These are phyloP conservation scores for Cyprinodon brontotheroides DNA, from an alignment of 2,113 vertebrate species.

Conservation along the genomic window DNA sequence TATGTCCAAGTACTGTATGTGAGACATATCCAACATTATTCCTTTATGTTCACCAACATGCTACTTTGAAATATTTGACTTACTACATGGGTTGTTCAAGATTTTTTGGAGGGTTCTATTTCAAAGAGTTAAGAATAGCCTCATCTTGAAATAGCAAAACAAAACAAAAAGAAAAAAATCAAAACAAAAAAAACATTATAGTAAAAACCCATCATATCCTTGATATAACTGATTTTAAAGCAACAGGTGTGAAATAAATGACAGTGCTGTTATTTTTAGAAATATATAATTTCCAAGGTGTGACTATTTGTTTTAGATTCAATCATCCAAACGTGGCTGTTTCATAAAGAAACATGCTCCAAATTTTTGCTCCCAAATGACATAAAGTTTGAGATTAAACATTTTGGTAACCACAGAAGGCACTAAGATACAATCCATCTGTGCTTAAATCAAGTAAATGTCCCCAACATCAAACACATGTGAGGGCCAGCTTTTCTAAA, in stretches of 20 bases:
- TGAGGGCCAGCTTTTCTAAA: constrained; percentile 53
- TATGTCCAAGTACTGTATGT: too few relatives aligned
- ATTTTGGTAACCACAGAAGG: constrained; percentile 16
- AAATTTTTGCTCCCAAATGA: constrained; percentile 4
- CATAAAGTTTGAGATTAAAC: constrained; percentile 23
- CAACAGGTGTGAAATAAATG: background rate
- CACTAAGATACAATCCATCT: constrained; percentile 47
- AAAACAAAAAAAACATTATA: too few relatives aligned
- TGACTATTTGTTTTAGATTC: background rate
- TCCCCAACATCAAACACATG: constrained; percentile 42
- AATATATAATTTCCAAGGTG: background rate
- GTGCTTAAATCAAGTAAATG: constrained; percentile 55
- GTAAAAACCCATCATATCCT: too few relatives aligned
- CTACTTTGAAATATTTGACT: too few relatives aligned
- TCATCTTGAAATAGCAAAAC: too few relatives aligned
- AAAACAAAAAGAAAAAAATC: too few relatives aligned
- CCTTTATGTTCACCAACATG: too few relatives aligned
- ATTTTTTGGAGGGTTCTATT: too few relatives aligned
- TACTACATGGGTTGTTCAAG: too few relatives aligned
- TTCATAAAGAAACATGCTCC: background rate
- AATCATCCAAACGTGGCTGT: background rate
- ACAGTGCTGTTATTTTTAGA: background rate
- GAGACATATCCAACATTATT: too few relatives aligned
- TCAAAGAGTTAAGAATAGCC: too few relatives aligned
- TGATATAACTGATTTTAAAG: background rate